Base-by-base conservation (phyloP, 2,113 vertebrate genomes). In the Pterocles burchelli region DNA sequence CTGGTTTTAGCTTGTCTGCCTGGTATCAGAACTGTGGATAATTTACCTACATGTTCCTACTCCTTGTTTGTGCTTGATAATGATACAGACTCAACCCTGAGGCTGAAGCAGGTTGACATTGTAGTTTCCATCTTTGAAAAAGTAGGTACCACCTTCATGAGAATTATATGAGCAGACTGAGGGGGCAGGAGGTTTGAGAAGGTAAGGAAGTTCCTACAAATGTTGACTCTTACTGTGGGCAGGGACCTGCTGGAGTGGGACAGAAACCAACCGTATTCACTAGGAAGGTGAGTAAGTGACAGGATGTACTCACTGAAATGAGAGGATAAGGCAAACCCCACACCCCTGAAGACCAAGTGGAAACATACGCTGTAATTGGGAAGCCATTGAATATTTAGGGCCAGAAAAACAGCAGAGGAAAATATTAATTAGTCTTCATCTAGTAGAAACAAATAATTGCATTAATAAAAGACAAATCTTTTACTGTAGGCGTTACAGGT, bases 401-500 rank as follows among this genome's bases (percentile, higher is more conserved):
- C 29, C 20, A 66, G 48, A 62, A 75, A 85, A 63, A 18, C 7
- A 73, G 20, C 20, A 48, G 13, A 93, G 59, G 28, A 48, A 81
- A 82, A 90, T 41, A 36, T 5, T 28, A 43, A n/a, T 11, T 1
- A 24, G 55, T 17, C 38, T 90, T 88, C 18, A 28, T 49, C 57
- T 36, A 59, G 28, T 24, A 71, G 25, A 95, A 93, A 75, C 88
- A 93, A 97, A 57, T 36, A 43, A 57, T 70, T 52, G 26, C 22
- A 49, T 75, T 24, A 67, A 38, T 51, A 68, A 70, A 72, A 91
- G 46, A 61, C 19, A 86, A 31, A 55, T 91, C 6, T 94, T 96
- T 96, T 96, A 93, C 89, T 96, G 77, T 62, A 92, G 43, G 83
- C 76, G 93, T 90, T 96, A 75, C 61, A 93, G 55, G 24, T 93